phyloP scores from a whole-genome alignment of 2,797 vertebrate species.

The Tangara arthus region DNA sequence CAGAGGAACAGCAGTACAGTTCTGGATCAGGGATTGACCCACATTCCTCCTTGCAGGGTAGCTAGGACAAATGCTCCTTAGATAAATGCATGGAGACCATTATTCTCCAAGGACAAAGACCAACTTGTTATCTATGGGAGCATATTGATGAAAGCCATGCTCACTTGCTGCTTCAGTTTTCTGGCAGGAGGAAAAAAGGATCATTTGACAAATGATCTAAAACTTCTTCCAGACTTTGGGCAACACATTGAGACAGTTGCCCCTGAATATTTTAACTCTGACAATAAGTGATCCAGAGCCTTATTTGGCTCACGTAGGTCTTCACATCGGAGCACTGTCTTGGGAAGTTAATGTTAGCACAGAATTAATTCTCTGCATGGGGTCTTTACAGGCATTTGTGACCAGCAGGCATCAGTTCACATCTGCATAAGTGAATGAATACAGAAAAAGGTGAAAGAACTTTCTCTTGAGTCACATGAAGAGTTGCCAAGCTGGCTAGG shows the following conservation, averaged over 20 bases:
- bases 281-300: neutral
- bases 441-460: neutral
- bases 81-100: neutral
- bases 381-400: neutral
- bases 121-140: neutral
- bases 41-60: constrained; percentile 24
- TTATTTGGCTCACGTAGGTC: neutral
- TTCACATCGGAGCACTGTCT: neutral
- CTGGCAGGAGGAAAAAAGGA: neutral
- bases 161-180: neutral
- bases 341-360: neutral
- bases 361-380: neutral
- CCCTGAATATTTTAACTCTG: neutral
- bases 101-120: neutral
- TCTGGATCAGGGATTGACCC: constrained; percentile 36
- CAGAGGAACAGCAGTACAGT: neutral
- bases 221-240: neutral
- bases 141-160: neutral
- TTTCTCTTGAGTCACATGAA: accelerated
- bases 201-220: neutral
- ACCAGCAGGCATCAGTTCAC: neutral
- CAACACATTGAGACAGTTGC: neutral
- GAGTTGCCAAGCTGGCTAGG: neutral
- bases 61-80: constrained; percentile 1
- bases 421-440: neutral